These are phyloP conservation scores for Stomatorhinus walkeri DNA, from an alignment of 2,797 vertebrate species.

Conservation along the genomic window DNA sequence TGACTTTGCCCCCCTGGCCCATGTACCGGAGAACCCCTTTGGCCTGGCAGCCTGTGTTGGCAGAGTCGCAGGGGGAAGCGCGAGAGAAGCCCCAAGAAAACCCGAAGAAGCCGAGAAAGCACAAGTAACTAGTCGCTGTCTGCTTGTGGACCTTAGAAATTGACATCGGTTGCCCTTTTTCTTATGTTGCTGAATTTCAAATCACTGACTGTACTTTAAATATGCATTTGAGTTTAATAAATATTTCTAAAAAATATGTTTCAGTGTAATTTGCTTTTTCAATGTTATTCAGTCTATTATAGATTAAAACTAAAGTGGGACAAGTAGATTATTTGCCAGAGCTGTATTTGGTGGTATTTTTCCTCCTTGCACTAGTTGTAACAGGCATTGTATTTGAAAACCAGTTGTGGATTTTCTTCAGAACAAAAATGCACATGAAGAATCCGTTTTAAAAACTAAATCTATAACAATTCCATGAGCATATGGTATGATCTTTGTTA, in stretches of 20 bases:
- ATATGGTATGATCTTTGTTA: not conserved
- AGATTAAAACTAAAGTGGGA: not conserved
- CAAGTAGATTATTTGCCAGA: not conserved
- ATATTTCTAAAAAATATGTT: conserved; percentile 11
- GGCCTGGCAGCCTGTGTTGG: conserved; percentile 78
- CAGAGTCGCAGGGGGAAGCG: conserved; percentile 63
- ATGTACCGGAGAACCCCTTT: conserved; percentile 86
- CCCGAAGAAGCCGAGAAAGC: conserved; percentile 59
- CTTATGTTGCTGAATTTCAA: not conserved
- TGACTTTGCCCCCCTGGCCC: conserved; percentile 93
- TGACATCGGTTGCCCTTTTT: not conserved
- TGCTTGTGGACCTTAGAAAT: not conserved
- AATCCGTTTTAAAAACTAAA: not conserved
- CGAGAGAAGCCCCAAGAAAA: conserved; percentile 78
- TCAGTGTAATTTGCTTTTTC: not conserved
- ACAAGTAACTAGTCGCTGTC: conserved; percentile 52
- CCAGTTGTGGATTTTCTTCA: not conserved
- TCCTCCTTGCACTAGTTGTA: not conserved
- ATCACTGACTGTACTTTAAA: conserved; percentile 20
- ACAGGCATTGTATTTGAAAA: not conserved
- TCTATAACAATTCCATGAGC: not conserved
- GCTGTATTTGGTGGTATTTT: not conserved
- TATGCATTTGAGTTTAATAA: not conserved
- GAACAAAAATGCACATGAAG: not conserved
- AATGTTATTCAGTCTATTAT: not conserved